Evolutionary conservation across 2,888 invertebrate genomes (phyloP).

Genomic region (Temnothorax rugatulus): DNA sequence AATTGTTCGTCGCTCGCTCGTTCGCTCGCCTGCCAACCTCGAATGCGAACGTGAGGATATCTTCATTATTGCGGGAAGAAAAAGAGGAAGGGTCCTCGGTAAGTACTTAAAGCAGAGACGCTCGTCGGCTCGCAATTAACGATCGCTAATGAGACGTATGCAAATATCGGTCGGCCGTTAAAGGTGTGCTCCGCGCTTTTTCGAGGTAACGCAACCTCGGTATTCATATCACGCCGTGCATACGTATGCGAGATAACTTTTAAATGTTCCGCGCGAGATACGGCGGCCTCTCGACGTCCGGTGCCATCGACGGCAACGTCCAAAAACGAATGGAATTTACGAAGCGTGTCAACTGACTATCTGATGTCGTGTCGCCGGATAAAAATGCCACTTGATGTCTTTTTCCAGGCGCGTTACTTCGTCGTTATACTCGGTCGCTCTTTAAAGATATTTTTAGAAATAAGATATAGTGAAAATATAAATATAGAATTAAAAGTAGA

Average conservation of each 20-base stretch:
- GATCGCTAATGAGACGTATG: conserved; percentile 78
- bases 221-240: conserved; percentile 20
- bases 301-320: conserved; percentile 1
- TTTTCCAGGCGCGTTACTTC: neutral
- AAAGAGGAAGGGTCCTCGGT: conserved; percentile 30
- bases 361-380: neutral
- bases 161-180: conserved; percentile 72
- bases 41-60: conserved; percentile 56
- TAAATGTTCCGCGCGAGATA: conserved; percentile 16
- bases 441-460: conserved; percentile 8
- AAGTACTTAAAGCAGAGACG: conserved; percentile 54
- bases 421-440: neutral
- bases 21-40: neutral
- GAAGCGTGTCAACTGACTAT: neutral
- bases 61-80: conserved; percentile 60
- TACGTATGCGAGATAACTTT: conserved; percentile 22
- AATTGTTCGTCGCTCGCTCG: conserved; percentile 61
- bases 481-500: neutral
- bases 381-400: conserved; percentile 14
- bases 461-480: neutral
- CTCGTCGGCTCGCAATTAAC: conserved; percentile 72
- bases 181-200: conserved; percentile 59
- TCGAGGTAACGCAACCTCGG: conserved; percentile 20
- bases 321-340: conserved; percentile 28
- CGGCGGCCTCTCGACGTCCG: neutral